Evolutionary conservation across 2,888 invertebrate genomes (phyloP).

Genomic region (Euzophera pinguis): DNA sequence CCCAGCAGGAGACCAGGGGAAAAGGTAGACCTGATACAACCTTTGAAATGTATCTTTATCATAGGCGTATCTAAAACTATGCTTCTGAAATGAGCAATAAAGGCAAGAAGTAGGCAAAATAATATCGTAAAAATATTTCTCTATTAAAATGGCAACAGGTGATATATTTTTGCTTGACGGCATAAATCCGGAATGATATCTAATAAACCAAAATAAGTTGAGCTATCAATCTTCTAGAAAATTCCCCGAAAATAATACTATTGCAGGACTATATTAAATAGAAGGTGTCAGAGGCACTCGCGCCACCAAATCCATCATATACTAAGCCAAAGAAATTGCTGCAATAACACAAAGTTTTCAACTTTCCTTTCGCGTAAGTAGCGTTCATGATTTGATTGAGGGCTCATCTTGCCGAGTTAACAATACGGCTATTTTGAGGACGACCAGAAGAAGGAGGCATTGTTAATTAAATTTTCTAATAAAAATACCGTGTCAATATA

Average conservation of each 20-base stretch:
- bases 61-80: no score
- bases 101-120: no score
- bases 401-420: neutral
- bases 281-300: slow-evolving; percentile 24
- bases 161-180: neutral
- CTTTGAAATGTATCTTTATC: no score
- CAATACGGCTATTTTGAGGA: no score
- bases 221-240: slow-evolving; percentile 18
- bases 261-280: slow-evolving; percentile 20
- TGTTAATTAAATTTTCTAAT: neutral
- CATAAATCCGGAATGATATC: neutral
- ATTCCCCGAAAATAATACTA: slow-evolving; percentile 14
- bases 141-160: no score
- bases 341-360: slow-evolving; percentile 20
- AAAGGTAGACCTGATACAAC: no score
- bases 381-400: slow-evolving; percentile 18
- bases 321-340: slow-evolving; percentile 15
- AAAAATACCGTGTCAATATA: no score
- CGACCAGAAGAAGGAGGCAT: no score
- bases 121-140: no score
- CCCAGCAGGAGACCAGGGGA: no score
- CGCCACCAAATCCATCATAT: slow-evolving; percentile 21
- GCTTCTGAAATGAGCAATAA: no score
- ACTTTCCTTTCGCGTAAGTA: slow-evolving; percentile 15
- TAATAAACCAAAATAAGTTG: slow-evolving; percentile 11